A percentile compares a stretch with the other conserved stretches of the same genome.
Evolutionary conservation across 2,797 vertebrate species (phyloP).

Genomic region (Sciurus carolinensis): DNA sequence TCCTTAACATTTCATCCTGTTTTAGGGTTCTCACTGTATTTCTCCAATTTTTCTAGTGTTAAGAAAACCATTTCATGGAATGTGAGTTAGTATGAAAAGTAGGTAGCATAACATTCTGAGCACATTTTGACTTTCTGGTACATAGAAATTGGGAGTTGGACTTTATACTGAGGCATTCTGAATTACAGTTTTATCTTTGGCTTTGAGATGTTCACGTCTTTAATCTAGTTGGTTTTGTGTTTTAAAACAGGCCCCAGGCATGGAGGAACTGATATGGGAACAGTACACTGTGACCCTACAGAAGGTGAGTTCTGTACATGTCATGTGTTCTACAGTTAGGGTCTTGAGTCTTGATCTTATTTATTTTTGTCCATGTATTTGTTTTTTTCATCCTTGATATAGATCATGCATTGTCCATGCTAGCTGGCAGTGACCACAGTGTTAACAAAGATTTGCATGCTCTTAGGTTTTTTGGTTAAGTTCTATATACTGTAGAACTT

Average conservation of each 20-base stretch:
- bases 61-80: background rate
- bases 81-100: background rate
- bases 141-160: background rate
- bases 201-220: constrained; percentile 66
- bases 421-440: background rate
- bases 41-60: background rate
- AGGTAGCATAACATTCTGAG: background rate
- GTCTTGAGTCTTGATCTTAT: background rate
- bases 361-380: background rate
- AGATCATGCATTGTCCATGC: background rate
- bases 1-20: background rate
- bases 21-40: background rate
- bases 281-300: constrained; percentile 97
- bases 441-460: background rate
- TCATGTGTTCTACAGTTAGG: background rate
- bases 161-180: background rate
- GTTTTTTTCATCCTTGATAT: background rate
- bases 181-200: background rate
- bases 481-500: background rate
- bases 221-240: constrained; percentile 75
- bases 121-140: background rate
- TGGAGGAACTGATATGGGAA: constrained; percentile 97
- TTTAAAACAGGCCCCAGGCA: constrained; percentile 92
- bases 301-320: constrained; percentile 90
- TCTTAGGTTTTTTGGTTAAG: background rate